phyloP scores from a whole-genome alignment of 2,888 invertebrate genomes.

The Erannis defoliaria region DNA sequence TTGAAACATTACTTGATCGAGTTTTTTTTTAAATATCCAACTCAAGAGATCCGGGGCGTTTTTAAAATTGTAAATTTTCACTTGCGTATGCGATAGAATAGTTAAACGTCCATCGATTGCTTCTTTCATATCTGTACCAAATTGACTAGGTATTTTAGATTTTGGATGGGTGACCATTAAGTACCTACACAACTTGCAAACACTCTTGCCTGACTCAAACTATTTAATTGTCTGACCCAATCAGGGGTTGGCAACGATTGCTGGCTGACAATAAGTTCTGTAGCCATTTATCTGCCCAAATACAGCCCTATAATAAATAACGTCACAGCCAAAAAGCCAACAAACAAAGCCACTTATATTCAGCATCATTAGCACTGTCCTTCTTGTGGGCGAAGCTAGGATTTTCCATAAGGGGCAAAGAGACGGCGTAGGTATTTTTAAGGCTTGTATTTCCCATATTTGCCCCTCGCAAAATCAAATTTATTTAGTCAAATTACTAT shows the following conservation, averaged over 20 bases:
- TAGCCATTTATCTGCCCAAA: constrained; percentile 58
- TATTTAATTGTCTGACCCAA: constrained; percentile 31
- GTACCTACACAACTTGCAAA: not conserved
- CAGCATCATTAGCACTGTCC: constrained; percentile 54
- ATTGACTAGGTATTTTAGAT: too few species aligned
- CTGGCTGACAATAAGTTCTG: constrained; percentile 42
- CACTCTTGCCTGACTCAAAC: constrained; percentile 32
- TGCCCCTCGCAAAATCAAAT: not conserved
- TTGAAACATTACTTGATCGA: too few species aligned
- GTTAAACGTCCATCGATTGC: too few species aligned
- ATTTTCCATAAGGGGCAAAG: not conserved
- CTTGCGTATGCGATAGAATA: too few species aligned
- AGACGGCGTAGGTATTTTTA: too few species aligned
- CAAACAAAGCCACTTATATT: constrained; percentile 68
- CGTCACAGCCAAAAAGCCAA: constrained; percentile 62
- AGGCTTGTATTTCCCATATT: not conserved
- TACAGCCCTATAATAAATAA: constrained; percentile 65
- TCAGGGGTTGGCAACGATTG: constrained; percentile 32
- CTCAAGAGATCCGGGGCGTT: too few species aligned
- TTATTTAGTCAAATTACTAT: too few species aligned
- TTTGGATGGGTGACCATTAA: too few species aligned
- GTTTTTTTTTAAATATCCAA: too few species aligned
- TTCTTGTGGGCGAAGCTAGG: constrained; percentile 37
- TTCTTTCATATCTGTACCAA: too few species aligned
- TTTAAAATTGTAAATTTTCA: too few species aligned